Evolutionary conservation across 2,888 invertebrate species (phyloP), one percentile per base, ranked within the genome.

Genomic region (Pyrochroa serraticornis): DNA sequence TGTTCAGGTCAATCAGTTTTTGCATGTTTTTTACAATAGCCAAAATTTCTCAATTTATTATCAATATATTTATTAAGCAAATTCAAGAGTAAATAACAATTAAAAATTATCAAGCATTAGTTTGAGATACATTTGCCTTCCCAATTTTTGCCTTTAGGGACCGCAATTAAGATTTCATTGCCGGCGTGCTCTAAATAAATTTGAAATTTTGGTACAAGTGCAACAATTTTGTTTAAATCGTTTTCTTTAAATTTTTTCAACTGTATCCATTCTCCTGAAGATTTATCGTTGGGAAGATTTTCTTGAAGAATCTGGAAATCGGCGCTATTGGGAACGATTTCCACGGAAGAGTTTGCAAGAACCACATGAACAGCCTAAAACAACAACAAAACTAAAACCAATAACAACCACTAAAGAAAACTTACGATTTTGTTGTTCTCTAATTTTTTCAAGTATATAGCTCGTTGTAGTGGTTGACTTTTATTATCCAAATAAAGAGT

Each of bases 381-480:
- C n/a, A 56, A 45, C 3, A 12, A 13, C 35, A n/a, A 43, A 46
- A 34, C 32, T 45, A 46, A 9, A 22, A 47, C 9, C 10, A 14
- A 7, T 14, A n/a, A 10, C 7, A 30, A 35, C 35, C n/a, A n/a
- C 8, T 30, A 13, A 10, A 42, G 31, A 6, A 33, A 37, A 60
- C 63, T 62, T 63, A 70, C 69, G 47, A 70, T 50, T 50, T 65
- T 52, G 8, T 68, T 56, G 9, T 52, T 67, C 6, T 62, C 63
- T 2, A 75, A 44, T 22, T 62, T 64, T 62, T 77, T 80, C 0
- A 72, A 73, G 52, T 75, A 77, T 41, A 81, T 52, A 7, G 75
- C 76, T 35, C 71, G 76, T 12, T 71, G 66, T 8, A 64, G 57
- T 30, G 71, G 62, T 6, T 67, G 41, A 1, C 60, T 42, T 32